Evolutionary conservation across 2,888 invertebrate species (phyloP).

Genomic region (Endotricha flammealis): DNA sequence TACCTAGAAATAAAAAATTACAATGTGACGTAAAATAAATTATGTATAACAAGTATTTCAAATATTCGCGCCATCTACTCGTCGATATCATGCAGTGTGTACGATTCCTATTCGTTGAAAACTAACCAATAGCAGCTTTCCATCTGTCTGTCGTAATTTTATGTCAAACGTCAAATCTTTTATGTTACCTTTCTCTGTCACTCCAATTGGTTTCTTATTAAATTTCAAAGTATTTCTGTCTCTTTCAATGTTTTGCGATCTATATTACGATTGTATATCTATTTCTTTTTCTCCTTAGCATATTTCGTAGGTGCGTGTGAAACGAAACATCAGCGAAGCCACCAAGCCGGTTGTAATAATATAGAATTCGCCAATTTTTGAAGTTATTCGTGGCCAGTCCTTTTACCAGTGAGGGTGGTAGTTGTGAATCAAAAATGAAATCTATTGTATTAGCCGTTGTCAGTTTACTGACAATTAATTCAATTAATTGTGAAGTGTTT

Average conservation of each 20-base stretch:
- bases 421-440: conserved; percentile 74
- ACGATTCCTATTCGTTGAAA: conserved; percentile 63
- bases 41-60: conserved; percentile 19
- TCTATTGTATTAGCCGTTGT: conserved; percentile 74
- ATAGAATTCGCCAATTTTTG: conserved; percentile 60
- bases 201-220: conserved; percentile 28
- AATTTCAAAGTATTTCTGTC: conserved; percentile 28
- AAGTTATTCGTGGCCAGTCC: conserved; percentile 75
- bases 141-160: conserved; percentile 82
- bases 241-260: conserved; percentile 45
- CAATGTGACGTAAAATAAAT: too few relatives aligned
- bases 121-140: conserved; percentile 80
- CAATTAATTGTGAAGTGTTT: conserved; percentile 83
- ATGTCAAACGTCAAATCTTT: conserved; percentile 41
- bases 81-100: conserved; percentile 56
- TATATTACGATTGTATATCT: conserved; percentile 37
- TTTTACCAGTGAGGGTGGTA: conserved; percentile 48
- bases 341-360: conserved; percentile 52
- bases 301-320: conserved; percentile 32
- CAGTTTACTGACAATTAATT: conserved; percentile 77
- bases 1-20: too few relatives aligned
- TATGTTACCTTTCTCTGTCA: conserved; percentile 38
- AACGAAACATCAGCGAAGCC: conserved; percentile 32
- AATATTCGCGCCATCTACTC: conserved; percentile 42
- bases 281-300: conserved; percentile 34